Evolutionary conservation across 2,113 vertebrate genomes (phyloP), one percentile per base, ranked within the genome.

Genomic region (Planiliza haematocheilus): DNA sequence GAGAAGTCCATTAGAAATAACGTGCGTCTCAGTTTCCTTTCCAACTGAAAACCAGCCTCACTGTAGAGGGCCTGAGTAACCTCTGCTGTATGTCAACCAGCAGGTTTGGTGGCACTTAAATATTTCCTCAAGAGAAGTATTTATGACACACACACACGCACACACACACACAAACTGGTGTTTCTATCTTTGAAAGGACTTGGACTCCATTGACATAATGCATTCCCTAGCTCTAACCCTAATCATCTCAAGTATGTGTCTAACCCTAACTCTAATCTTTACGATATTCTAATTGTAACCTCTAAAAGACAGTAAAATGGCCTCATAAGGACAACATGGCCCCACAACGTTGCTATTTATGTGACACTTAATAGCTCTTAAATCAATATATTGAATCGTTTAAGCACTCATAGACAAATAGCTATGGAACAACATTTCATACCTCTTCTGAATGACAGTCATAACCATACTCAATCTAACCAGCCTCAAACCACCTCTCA

Each of bases 1-100:
- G 41, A 49, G 5, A 66, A 7, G 20, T 46, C 60, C 16, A 52
- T 65, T n/a, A 43, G 34, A 70, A 45, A 18, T 49, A 48, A 49
- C 8, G 36, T 2, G 30, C 30, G 10, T 30, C 2, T 30, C 24
- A 30, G 24, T 30, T 30, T 57, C 17, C 50, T 42, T 24, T 39
- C 9, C 20, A 21, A 30, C 16, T 38, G 11, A 24, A 52, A 58
- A 46, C 12, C 24, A 16, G 50, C 37, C 56, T 39, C 18, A 21
- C 10, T 39, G 8, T 60, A 21, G 9, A 46, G 16, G 1, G 24
- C 24, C 17, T 21, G 12, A 36, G n/a, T n/a, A 50, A 59, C 65
- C 74, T 50, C 45, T 74, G 68, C 18, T 70, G 53, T 7, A 14
- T 9, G 68, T 13, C 4, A 37, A 24, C 10, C 8, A 16, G 14